Base-by-base conservation (phyloP, 2,888 invertebrate genomes). In the Troides helena region DNA sequence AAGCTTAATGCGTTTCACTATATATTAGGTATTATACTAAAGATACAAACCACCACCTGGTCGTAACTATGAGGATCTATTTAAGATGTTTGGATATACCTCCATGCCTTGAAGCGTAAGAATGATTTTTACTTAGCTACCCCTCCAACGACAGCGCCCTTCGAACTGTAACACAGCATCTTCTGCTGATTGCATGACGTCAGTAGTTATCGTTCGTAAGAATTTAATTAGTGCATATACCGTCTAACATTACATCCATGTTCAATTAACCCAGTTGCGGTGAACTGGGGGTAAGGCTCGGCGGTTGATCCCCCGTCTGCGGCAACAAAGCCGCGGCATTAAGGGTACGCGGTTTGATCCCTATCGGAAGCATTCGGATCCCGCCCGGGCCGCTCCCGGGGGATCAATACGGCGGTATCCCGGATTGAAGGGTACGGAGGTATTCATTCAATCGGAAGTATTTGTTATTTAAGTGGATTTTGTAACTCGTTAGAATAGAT, bases 341-440 rank as follows among this genome's bases (percentile, higher is more conserved):
- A 62, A 30, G 62, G 53, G 36, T n/a, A 53, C 53, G n/a, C 36
- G 23, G 62, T 58, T 18, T 65, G 69, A 70, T 70, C 62, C 58
- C 69, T 70, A 70, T 66, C 69, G 62, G 66, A 36, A 59, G 57
- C 69, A 57, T 60, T 61, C 56, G 50, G 50, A 59, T 43, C 60
- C 60, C 65, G 60, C 67, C 53, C 59, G 14, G 65, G 39, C 30
- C 66, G 69, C 69, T 71, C 71, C 69, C 69, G 70, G 65, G 73
- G 74, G 75, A 74, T 74, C 71, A 64, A 69, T 69, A 65, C 61
- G 61, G 39, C 67, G 69, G 71, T 69, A 69, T 71, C 64, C 65
- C 66, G 71, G 68, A 71, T 74, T 72, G 64, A 69, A 69, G 60
- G 64, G 64, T 64, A 58, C 64, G 30, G 30, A 7, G 61, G 23